phyloP scores from a whole-genome alignment of 2,797 vertebrate genomes.

The Novumbra hubbsi region DNA sequence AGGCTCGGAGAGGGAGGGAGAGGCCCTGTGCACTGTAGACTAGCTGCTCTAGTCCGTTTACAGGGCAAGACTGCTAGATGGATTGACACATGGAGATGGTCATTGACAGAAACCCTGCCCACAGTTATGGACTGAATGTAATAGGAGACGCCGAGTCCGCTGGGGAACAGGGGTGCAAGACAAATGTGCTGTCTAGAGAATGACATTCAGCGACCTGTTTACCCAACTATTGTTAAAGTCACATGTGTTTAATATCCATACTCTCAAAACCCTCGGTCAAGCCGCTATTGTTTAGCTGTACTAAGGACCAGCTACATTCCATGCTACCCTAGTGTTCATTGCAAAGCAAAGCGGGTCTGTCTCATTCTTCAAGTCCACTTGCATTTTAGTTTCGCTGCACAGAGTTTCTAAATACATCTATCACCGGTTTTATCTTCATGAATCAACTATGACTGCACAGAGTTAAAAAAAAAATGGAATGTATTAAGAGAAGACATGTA shows the following conservation, averaged over 20 bases:
- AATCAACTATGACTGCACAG: slow-evolving; percentile 29
- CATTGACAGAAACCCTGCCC: not conserved
- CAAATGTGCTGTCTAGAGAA: not conserved
- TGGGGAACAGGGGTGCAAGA: not conserved
- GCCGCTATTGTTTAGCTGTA: not conserved
- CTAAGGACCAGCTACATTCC: not conserved
- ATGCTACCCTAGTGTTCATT: not conserved
- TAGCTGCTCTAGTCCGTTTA: not conserved
- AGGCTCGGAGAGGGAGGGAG: slow-evolving; percentile 58
- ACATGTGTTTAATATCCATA: not conserved
- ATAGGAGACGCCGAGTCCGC: too few species aligned
- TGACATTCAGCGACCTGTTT: not conserved
- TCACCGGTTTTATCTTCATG: slow-evolving; percentile 26
- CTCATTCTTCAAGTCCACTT: not conserved
- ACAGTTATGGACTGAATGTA: not conserved
- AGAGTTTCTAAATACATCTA: not conserved
- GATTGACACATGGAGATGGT: not conserved
- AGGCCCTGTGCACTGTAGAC: not conserved
- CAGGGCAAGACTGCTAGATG: not conserved
- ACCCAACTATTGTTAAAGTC: not conserved
- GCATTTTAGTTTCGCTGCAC: not conserved
- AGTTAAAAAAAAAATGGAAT: slow-evolving; percentile 11
- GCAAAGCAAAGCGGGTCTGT: not conserved
- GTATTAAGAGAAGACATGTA: slow-evolving; percentile 12
- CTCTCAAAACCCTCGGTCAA: not conserved